Percentiles rank a stretch among this genome's conserved stretches.
phyloP scores from a whole-genome alignment of 2,888 invertebrate species.

The Cantharis lateralis region DNA sequence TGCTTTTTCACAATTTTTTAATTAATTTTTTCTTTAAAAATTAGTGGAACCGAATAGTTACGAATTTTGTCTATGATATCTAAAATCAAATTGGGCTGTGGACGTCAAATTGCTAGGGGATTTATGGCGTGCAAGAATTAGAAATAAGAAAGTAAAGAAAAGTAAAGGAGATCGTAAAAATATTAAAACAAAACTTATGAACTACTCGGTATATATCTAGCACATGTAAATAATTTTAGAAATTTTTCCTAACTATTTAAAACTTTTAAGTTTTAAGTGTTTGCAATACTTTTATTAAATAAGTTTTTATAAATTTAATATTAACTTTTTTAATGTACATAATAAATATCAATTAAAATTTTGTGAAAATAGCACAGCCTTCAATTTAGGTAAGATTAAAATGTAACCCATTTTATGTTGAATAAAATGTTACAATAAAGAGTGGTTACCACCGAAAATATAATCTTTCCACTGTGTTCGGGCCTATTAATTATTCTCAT shows the following conservation, averaged over 20 bases:
- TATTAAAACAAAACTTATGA: background rate
- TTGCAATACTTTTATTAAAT: background rate
- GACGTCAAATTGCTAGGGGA: background rate
- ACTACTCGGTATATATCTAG: background rate
- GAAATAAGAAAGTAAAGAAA: background rate
- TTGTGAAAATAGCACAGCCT: slow-evolving; percentile 8
- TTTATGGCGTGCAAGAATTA: background rate
- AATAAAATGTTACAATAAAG: slow-evolving; percentile 40
- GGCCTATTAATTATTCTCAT: background rate
- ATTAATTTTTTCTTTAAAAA: background rate
- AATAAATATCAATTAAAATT: background rate
- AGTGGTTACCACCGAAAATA: background rate
- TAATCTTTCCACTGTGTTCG: background rate
- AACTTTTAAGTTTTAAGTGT: background rate
- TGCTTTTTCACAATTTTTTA: background rate
- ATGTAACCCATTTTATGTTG: slow-evolving; percentile 44
- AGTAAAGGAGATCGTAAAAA: background rate
- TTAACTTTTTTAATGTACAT: background rate
- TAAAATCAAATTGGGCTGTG: background rate
- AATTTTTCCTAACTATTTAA: background rate
- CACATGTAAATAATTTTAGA: background rate
- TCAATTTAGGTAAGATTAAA: slow-evolving; percentile 39
- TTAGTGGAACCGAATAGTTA: background rate
- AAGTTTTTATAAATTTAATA: background rate
- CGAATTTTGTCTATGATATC: background rate